Conservation (phyloP, 2,113 vertebrate genomes). For the Gymnobelideus leadbeateri region DNA sequence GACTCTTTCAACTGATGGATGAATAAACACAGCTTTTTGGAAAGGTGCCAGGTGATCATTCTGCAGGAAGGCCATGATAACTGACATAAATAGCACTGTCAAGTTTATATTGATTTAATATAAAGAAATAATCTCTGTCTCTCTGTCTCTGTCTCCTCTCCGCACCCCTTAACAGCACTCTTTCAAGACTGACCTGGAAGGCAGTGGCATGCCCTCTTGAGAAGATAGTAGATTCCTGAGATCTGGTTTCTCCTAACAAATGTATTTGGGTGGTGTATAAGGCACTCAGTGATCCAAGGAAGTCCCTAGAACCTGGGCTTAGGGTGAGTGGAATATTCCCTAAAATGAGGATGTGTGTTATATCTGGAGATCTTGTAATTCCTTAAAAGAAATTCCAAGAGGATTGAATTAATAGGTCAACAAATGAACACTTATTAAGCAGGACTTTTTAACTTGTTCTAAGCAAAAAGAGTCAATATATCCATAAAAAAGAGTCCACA, state of each 20-base stretch:
- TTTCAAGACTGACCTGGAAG: not conserved
- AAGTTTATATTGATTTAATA: not conserved
- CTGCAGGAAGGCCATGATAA: not conserved
- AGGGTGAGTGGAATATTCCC: not conserved
- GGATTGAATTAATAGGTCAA: not conserved
- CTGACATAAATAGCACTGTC: not conserved
- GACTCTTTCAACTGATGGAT: constrained; percentile 1
- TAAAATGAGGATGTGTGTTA: not conserved
- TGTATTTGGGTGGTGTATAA: not conserved
- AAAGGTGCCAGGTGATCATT: not conserved
- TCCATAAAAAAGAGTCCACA: not conserved
- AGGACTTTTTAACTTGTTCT: not conserved
- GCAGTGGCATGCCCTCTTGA: not conserved
- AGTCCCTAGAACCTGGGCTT: not conserved
- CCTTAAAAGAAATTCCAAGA: not conserved
- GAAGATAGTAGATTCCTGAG: not conserved
- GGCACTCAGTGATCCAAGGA: not conserved
- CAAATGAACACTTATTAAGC: not conserved
- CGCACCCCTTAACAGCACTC: not conserved
- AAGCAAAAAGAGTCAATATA: not conserved
- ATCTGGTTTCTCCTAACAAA: not conserved
- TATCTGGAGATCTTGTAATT: not conserved
- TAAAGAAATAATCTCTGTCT: not conserved
- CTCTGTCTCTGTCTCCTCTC: not conserved
- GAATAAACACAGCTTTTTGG: not conserved